Evolutionary conservation across 2,888 invertebrate genomes (phyloP).

Genomic region (Drosophila melanosoma): DNA sequence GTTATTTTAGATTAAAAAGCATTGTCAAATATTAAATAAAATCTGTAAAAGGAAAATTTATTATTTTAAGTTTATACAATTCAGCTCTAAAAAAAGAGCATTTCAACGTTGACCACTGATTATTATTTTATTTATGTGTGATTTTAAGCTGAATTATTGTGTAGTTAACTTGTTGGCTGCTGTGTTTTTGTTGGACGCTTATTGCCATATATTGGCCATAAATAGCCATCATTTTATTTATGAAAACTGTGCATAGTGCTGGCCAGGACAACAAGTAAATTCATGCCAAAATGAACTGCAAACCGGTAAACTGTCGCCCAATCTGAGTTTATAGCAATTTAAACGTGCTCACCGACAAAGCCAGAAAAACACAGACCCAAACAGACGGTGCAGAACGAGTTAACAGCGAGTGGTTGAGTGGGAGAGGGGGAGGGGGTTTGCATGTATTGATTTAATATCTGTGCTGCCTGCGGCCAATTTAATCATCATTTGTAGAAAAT

Average conservation of each 20-base stretch:
- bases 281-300: conserved; percentile 77
- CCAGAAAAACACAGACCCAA: conserved; percentile 12
- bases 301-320: conserved; percentile 78
- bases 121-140: conserved; percentile 4
- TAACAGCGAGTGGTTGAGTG: neutral
- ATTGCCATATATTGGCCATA: conserved; percentile 32
- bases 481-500: conserved; percentile 82
- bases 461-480: conserved; percentile 75
- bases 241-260: conserved; percentile 36
- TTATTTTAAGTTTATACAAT: neutral
- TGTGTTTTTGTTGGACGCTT: conserved; percentile 21
- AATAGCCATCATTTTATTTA: conserved; percentile 51
- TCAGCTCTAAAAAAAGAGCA: neutral
- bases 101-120: neutral
- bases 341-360: conserved; percentile 48
- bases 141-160: conserved; percentile 9
- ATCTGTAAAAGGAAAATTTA: fast-evolving
- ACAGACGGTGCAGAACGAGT: neutral
- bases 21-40: neutral
- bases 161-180: conserved; percentile 6
- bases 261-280: conserved; percentile 69
- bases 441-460: conserved; percentile 79
- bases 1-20: neutral
- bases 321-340: conserved; percentile 68
- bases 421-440: neutral